Base-by-base conservation (phyloP, 2,797 vertebrate genomes). In the Hydrophis major region DNA sequence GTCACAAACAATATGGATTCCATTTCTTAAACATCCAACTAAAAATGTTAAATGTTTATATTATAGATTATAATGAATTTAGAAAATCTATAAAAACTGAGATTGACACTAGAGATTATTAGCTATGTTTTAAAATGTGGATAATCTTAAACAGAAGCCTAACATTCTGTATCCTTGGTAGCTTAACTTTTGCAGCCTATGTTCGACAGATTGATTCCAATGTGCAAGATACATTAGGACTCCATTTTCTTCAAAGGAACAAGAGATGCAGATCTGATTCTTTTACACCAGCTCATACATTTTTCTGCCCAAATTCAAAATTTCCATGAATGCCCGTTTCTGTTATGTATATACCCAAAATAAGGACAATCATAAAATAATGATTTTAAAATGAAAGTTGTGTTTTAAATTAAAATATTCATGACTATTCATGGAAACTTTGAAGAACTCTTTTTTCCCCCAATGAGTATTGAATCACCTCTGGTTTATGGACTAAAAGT, bases 351-450 rank as follows among this genome's bases (percentile, higher is more conserved):
- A 3, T 37, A 78, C 18, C 53, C 47, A 12, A 86, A 22, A n/a
- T 47, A 78, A 53, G 60, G 55, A 37, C 92, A 37, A 2, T 27
- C 92, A n/a, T 93, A 57, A 94, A 61, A 88, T 90, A 91, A 88
- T 78, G 0, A 78, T 87, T 83, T 83, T 89, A 22, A 14, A 89
- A 50, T 88, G 8, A 94, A 93, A 93, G 11, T 28, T 6, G 83
- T n/a, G 66, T 10, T 89, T 86, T 28, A 95, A 93, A 66, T 69
- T 88, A 32, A 56, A 90, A 93, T 78, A 86, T 55, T 93, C 88
- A 28, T 4, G 53, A 61, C 88, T 93, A n/a, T 63, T 89, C 74
- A 66, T 61, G 74, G 93, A 96, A 89, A 95, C 78, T 55, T 89
- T 42, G 20, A 94, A 94, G n/a, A 93, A 0, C 6, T 92, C 50